phyloP scores from a whole-genome alignment of 2,113 vertebrate species.

The Isurus oxyrinchus region DNA sequence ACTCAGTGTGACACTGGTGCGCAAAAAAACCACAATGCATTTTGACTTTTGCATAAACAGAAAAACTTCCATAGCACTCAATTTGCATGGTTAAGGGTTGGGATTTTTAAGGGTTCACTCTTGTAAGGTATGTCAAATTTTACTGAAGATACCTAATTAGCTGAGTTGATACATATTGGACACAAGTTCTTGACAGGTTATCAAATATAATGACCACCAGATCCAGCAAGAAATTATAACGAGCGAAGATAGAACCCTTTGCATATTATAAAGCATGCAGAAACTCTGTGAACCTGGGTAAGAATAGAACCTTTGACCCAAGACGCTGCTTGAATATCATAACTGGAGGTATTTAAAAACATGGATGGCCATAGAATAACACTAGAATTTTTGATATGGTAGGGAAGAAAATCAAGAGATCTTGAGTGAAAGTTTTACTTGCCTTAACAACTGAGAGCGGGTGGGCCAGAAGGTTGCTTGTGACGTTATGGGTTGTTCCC shows the following conservation, averaged over 20 bases:
- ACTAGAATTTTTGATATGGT: background rate
- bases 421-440: background rate
- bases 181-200: background rate
- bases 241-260: background rate
- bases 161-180: background rate
- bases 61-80: background rate
- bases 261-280: background rate
- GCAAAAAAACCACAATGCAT: background rate
- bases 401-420: background rate
- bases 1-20: background rate
- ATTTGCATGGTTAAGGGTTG: background rate
- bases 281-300: background rate
- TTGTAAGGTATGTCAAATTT: background rate
- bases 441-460: no score
- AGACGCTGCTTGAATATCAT: background rate
- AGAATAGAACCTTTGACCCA: background rate
- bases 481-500: no score
- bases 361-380: background rate
- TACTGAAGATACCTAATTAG: conserved; percentile 18
- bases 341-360: background rate
- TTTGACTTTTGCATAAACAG: background rate
- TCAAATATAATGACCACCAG: background rate
- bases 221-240: background rate
- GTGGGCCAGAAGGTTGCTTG: no score
- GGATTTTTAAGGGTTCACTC: background rate